Evolutionary conservation across 2,888 invertebrate species (phyloP).

Genomic region (Pomacea canaliculata): DNA sequence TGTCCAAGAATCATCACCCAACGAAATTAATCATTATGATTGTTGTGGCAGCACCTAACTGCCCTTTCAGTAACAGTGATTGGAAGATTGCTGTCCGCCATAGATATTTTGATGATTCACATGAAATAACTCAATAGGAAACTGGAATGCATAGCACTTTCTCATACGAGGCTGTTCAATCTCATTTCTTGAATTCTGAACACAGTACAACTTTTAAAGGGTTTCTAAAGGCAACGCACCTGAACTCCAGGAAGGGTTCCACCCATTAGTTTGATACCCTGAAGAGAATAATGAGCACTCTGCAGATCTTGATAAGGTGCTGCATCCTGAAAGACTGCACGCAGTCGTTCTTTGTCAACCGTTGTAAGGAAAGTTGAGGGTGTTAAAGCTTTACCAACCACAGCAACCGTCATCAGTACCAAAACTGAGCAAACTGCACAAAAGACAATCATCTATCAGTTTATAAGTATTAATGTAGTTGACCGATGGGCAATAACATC

Average conservation of each 20-base stretch:
- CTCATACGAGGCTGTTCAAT: too few species aligned
- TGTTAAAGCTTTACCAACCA: constrained; percentile 64
- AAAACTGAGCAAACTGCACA: constrained; percentile 39
- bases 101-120: too few species aligned
- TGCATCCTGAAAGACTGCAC: constrained; percentile 66
- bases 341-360: constrained; percentile 65
- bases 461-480: background rate
- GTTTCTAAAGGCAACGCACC: constrained; percentile 38
- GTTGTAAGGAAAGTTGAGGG: constrained; percentile 68
- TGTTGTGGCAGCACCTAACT: too few species aligned
- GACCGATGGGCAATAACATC: too few species aligned
- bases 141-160: too few species aligned
- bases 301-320: constrained; percentile 65
- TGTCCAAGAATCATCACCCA: background rate
- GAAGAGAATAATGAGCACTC: constrained; percentile 80
- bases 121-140: too few species aligned
- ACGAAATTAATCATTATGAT: too few species aligned
- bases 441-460: background rate
- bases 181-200: too few species aligned
- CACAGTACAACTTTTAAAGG: too few species aligned
- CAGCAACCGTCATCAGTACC: constrained; percentile 59
- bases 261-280: constrained; percentile 80
- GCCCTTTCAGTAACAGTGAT: too few species aligned
- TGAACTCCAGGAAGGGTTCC: constrained; percentile 73
- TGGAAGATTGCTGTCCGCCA: too few species aligned